These are phyloP conservation scores for Platyscapa corneri DNA, from an alignment of 1,140 invertebrate genomes.

Conservation along the genomic window DNA sequence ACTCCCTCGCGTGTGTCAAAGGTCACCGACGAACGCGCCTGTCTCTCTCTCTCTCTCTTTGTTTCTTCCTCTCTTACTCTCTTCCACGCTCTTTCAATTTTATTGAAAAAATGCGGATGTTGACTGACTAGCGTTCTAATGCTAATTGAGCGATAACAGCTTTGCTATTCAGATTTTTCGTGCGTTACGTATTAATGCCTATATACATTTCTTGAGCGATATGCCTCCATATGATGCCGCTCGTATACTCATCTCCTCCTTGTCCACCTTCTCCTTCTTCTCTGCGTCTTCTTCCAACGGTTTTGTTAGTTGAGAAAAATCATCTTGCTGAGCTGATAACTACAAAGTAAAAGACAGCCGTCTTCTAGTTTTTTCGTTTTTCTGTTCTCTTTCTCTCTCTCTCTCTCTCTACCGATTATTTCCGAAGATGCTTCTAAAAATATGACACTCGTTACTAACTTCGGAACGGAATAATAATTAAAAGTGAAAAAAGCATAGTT, in stretches of 20 bases:
- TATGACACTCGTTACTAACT: not conserved
- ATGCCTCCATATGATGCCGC: not conserved
- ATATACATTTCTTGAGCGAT: not conserved
- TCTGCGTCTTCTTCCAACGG: not conserved
- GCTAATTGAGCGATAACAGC: constrained; percentile 38
- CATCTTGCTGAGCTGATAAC: not conserved
- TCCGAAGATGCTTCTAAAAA: constrained; percentile 23
- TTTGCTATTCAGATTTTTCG: constrained; percentile 13
- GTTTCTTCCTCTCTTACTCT: not conserved
- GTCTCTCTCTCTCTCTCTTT: not conserved
- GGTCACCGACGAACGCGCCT: constrained; percentile 11
- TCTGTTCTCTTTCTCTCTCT: constrained; percentile 9
- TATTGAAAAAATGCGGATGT: constrained; percentile 33
- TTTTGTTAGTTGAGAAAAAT: not conserved
- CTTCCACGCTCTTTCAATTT: not conserved
- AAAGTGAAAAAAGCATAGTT: not conserved
- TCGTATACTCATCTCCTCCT: not conserved
- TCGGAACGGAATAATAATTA: not conserved
- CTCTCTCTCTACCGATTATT: constrained; percentile 3
- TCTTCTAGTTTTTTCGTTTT: not conserved
- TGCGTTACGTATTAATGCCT: constrained; percentile 11
- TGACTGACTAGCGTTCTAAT: constrained; percentile 33
- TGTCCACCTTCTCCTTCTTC: not conserved
- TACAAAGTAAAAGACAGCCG: constrained; percentile 13
- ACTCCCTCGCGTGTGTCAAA: constrained; percentile 17